These are phyloP conservation scores for Halcyon smyrnensis DNA, from an alignment of 2,797 vertebrate species.

Conservation along the genomic window DNA sequence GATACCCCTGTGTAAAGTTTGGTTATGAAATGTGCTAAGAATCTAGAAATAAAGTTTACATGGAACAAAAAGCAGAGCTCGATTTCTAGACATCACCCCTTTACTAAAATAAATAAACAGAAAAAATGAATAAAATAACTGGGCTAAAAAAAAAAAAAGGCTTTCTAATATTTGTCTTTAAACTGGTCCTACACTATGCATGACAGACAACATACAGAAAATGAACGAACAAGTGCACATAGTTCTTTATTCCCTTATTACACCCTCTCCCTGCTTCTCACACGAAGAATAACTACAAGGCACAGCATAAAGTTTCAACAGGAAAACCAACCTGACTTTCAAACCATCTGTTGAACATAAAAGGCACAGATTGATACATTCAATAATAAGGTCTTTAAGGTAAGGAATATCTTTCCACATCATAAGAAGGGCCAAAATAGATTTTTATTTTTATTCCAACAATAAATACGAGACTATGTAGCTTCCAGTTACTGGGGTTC, in stretches of 20 bases:
- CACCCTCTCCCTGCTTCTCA: background rate
- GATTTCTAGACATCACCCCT: background rate
- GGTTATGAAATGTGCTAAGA: background rate
- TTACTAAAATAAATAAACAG: background rate
- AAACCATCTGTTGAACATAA: background rate
- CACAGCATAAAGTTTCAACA: background rate
- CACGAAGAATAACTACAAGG: background rate
- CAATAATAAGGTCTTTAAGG: background rate
- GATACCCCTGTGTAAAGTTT: background rate
- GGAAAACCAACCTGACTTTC: background rate
- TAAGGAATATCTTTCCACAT: background rate
- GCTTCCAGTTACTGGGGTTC: accelerated
- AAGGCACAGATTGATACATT: background rate
- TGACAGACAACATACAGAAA: background rate
- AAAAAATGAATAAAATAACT: background rate
- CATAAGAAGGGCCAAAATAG: accelerated
- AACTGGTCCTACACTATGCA: background rate
- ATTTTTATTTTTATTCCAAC: background rate
- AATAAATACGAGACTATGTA: background rate
- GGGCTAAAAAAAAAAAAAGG: background rate
- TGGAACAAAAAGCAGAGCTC: background rate
- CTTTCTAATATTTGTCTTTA: background rate
- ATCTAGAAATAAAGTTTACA: background rate
- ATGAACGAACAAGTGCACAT: accelerated
- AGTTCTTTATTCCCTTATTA: background rate